Evolutionary conservation across 2,888 invertebrate genomes (phyloP), one percentile per base, ranked within the genome.

Genomic region (Zele albiditarsus): DNA sequence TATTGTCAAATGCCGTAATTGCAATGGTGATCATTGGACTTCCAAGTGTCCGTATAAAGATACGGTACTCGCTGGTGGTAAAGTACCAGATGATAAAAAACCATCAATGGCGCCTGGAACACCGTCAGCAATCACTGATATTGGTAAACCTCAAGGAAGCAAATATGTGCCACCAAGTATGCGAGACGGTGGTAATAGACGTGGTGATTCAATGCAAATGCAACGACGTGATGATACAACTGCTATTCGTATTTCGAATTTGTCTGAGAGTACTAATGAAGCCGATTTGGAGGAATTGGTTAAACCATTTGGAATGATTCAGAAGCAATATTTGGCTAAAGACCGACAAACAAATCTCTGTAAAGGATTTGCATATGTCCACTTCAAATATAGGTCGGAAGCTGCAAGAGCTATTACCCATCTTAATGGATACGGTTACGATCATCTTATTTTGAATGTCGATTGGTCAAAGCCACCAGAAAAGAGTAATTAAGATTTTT

Each of bases 311-410:
- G 99, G 99, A 2, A 94, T 95, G 1, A 95, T 98, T 78, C 95
- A 95, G 83, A 96, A 99, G 88, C 93, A 98, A 84, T 99, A 96
- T 89, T 92, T 99, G 84, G 98, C 99, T 14, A 98, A 98, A 89
- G 99, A 99, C 85, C 96, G 96, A 90, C 91, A 91, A 0, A 95
- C 95, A 80, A 95, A 95, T 12, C 91, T 93, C n/a, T 96, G 96
- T 90, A 96, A 98, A 92, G 99, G 99, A 77, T 99, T 99, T 90
- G 99, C 99, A 16, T 99, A 99, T 89, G 97, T 99, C 77, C 99
- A 98, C 86, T 99, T 97, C 91, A 96, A 96, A 89, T 94, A 94
- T 83, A 93, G 95, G 83, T 94, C 95, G 84, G 97, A 98, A 90
- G 98, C 98, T 60, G 95, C 96, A 4, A 94, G 95, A 84, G 99